phyloP scores from a whole-genome alignment of 1,140 invertebrate genomes.

The Geopemphigus sp. region DNA sequence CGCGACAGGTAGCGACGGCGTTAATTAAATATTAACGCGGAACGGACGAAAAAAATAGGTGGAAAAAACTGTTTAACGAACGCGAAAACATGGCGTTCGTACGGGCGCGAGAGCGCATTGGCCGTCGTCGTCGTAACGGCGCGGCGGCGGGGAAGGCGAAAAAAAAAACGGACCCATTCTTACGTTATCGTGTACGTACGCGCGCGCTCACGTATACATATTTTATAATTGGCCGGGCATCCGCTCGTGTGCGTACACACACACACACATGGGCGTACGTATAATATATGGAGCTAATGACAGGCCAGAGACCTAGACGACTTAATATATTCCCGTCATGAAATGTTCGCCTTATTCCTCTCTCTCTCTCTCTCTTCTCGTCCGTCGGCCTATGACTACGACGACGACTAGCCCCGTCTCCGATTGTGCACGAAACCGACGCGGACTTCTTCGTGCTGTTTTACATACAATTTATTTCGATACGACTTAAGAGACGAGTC shows the following conservation, averaged over 20 bases:
- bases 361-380: too few relatives aligned
- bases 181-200: neutral
- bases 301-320: constrained; percentile 28
- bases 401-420: neutral
- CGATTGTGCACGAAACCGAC: neutral
- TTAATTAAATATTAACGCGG: constrained; percentile 40
- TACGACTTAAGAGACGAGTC: neutral
- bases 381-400: too few relatives aligned
- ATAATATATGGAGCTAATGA: constrained; percentile 29
- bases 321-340: constrained; percentile 45
- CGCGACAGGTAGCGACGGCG: constrained; percentile 37
- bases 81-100: constrained; percentile 41
- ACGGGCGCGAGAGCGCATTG: neutral
- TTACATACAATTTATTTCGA: neutral
- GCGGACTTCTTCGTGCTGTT: neutral
- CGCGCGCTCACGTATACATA: neutral
- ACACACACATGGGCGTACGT: neutral
- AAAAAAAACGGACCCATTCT: constrained; percentile 15
- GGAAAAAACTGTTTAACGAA: constrained; percentile 25
- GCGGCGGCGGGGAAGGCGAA: neutral
- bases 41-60: neutral
- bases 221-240: constrained; percentile 45
- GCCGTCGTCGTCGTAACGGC: neutral
- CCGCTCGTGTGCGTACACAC: neutral
- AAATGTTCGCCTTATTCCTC: neutral